These are phyloP conservation scores for Himalopsyche kuldschensis DNA, from an alignment of 2,888 invertebrate species.

Conservation along the genomic window DNA sequence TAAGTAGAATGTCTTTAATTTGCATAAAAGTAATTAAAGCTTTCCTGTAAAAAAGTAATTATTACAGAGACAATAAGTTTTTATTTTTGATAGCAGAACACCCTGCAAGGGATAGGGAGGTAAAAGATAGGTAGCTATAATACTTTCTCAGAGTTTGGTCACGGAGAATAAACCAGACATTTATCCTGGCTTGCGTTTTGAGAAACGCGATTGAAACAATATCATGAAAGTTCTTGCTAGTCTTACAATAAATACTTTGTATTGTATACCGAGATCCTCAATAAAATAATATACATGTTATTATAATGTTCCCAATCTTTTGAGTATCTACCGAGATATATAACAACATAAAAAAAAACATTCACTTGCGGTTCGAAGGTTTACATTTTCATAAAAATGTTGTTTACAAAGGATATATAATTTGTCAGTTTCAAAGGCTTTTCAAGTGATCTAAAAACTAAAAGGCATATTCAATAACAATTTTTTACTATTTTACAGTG, in stretches of 20 bases:
- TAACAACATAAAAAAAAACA: too few relatives aligned
- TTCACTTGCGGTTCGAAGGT: too few relatives aligned
- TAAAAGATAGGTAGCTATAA: not conserved
- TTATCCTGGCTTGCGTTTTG: conserved; percentile 4
- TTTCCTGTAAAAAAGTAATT: conserved; percentile 27
- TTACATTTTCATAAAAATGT: too few relatives aligned
- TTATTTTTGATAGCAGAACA: conserved; percentile 3
- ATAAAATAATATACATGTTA: too few relatives aligned
- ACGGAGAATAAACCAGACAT: conserved; percentile 27
- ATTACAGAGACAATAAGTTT: conserved; percentile 22
- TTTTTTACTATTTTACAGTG: too few relatives aligned
- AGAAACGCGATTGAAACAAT: not conserved
- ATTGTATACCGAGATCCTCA: too few relatives aligned
- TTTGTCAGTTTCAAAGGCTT: too few relatives aligned
- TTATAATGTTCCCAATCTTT: too few relatives aligned
- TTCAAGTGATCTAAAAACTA: too few relatives aligned
- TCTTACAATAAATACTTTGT: not conserved
- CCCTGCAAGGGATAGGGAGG: not conserved
- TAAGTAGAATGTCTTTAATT: conserved; percentile 20
- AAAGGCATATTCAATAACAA: too few relatives aligned
- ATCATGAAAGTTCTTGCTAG: not conserved
- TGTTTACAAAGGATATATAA: too few relatives aligned
- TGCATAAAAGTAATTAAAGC: conserved; percentile 39
- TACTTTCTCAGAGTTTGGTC: conserved; percentile 8
- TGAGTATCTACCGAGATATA: too few relatives aligned